These are phyloP conservation scores for Mesembrinibis cayennensis DNA, from an alignment of 2,113 vertebrate species.

Conservation along the genomic window DNA sequence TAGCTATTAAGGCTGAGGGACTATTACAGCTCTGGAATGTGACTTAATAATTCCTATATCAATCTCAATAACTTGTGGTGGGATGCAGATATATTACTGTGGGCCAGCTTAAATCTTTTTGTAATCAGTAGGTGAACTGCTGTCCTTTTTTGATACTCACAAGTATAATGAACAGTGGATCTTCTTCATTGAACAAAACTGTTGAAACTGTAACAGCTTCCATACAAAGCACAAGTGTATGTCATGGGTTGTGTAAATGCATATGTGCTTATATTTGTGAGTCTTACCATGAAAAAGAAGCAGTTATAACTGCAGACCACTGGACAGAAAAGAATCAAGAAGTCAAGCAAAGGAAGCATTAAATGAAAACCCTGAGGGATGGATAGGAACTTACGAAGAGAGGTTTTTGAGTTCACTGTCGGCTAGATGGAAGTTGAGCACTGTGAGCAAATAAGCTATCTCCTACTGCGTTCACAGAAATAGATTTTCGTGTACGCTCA, in stretches of 20 bases:
- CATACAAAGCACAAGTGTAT: neutral
- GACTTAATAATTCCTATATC: neutral
- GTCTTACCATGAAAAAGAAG: neutral
- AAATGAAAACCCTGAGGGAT: neutral
- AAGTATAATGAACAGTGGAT: neutral
- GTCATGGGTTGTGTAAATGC: neutral
- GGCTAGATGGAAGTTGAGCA: neutral
- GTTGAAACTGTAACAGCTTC: neutral
- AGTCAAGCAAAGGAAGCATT: neutral
- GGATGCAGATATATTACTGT: neutral
- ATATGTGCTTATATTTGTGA: neutral
- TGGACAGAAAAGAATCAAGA: neutral
- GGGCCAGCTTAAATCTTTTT: neutral
- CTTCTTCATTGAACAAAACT: neutral
- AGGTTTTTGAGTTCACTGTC: neutral
- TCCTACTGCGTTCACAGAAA: conserved; percentile 18
- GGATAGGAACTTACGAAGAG: neutral
- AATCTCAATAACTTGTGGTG: neutral
- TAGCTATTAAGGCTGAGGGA: neutral
- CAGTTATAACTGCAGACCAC: neutral
- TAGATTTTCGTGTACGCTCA: neutral
- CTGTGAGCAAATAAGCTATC: neutral
- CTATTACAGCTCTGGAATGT: neutral
- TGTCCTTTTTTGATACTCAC: neutral
- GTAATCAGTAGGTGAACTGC: neutral